Percentiles rank a stretch among this genome's conserved stretches.
These are phyloP conservation scores for Dermatemys mawii DNA, from an alignment of 2,113 vertebrate species.

Conservation along the genomic window DNA sequence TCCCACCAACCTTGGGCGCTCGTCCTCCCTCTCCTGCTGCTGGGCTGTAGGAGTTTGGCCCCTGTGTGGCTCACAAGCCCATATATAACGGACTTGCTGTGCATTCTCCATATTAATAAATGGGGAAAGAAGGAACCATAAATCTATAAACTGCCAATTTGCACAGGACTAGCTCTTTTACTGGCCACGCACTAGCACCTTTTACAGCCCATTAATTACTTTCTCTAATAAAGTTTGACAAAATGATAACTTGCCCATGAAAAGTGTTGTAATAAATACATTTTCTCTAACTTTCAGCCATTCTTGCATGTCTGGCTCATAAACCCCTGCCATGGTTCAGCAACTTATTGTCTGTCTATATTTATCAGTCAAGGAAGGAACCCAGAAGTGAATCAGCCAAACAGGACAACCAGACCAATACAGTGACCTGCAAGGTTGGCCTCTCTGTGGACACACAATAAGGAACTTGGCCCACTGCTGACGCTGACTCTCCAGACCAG, in stretches of 20 bases:
- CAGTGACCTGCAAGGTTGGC: fast-evolving
- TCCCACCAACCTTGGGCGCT: fast-evolving
- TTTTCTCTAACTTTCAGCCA: slow-evolving; percentile 82
- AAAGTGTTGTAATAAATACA: slow-evolving; percentile 88
- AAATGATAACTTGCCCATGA: slow-evolving; percentile 90
- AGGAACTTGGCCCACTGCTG: neutral
- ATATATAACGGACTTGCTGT: slow-evolving; percentile 59
- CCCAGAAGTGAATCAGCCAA: fast-evolving
- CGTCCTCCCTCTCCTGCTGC: fast-evolving
- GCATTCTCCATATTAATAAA: slow-evolving; percentile 81
- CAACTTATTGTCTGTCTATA: slow-evolving; percentile 62
- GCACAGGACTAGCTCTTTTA: slow-evolving; percentile 81
- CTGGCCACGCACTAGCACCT: slow-evolving; percentile 85
- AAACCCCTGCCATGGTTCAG: slow-evolving; percentile 80
- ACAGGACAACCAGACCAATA: neutral
- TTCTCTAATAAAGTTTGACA: slow-evolving; percentile 90
- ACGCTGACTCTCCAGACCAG: neutral
- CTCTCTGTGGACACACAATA: fast-evolving
- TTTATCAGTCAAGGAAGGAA: slow-evolving; percentile 40
- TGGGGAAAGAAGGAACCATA: slow-evolving; percentile 80
- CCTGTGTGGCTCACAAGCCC: slow-evolving; percentile 5
- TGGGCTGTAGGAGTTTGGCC: neutral
- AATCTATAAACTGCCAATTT: slow-evolving; percentile 84
- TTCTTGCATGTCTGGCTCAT: slow-evolving; percentile 82
- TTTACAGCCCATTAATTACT: slow-evolving; percentile 91